Evolutionary conservation across 2,888 invertebrate species (phyloP).

Genomic region (Anthoptus insignis): DNA sequence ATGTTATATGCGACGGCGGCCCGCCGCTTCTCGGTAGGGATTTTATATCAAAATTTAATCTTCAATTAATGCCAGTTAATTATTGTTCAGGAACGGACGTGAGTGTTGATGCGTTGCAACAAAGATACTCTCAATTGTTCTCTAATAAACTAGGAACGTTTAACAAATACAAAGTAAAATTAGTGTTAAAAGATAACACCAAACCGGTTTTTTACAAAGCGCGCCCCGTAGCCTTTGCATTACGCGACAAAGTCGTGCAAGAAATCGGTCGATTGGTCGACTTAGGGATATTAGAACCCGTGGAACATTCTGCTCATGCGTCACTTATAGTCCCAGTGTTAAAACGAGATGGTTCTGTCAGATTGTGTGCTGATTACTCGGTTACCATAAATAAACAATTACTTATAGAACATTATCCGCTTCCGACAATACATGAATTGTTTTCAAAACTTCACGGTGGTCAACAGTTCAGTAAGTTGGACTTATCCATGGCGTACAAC

Average conservation of each 20-base stretch:
- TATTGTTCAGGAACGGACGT: conserved; percentile 21
- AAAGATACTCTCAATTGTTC: no score
- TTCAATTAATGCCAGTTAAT: conserved; percentile 39
- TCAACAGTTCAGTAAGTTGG: conserved; percentile 39
- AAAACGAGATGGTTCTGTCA: conserved; percentile 41
- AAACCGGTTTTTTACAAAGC: conserved; percentile 35
- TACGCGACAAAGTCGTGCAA: neutral
- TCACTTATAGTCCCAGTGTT: conserved; percentile 46
- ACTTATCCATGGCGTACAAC: conserved; percentile 44
- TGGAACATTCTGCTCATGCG: conserved; percentile 42
- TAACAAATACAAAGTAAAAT: conserved; percentile 23
- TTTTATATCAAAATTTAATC: conserved; percentile 43
- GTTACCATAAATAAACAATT: conserved; percentile 47
- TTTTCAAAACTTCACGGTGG: conserved; percentile 47
- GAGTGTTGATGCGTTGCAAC: no score
- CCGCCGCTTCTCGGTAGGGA: conserved; percentile 48
- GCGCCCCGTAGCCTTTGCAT: conserved; percentile 1
- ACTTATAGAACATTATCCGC: conserved; percentile 47
- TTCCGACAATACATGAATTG: conserved; percentile 44
- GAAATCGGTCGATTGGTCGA: conserved; percentile 35
- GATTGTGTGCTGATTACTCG: conserved; percentile 47
- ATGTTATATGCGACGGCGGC: conserved; percentile 47
- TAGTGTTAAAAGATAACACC: conserved; percentile 5
- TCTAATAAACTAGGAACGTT: conserved; percentile 19
- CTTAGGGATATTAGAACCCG: conserved; percentile 40